Percentiles rank a stretch among this genome's conserved stretches.
These are phyloP conservation scores for Ispidina lecontei DNA, from an alignment of 2,797 vertebrate species.

Conservation along the genomic window DNA sequence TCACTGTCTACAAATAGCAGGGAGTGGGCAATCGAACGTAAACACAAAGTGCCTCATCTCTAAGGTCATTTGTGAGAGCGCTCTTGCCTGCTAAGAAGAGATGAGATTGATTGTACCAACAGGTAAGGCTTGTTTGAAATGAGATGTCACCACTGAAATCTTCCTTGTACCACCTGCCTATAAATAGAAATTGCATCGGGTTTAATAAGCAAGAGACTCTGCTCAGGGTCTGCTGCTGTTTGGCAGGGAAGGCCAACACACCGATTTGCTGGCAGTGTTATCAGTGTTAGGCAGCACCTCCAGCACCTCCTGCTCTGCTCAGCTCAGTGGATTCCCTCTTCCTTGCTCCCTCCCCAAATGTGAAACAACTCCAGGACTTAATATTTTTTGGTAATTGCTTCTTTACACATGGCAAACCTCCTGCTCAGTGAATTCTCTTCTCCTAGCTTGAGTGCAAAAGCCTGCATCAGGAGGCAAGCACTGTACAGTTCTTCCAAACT, in stretches of 20 bases:
- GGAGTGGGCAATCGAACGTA: constrained; percentile 48
- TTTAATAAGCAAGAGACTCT: not conserved
- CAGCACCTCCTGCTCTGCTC: not conserved
- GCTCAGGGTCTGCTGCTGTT: not conserved
- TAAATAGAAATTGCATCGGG: not conserved
- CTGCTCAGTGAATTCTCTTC: not conserved
- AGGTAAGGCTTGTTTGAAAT: constrained; percentile 17
- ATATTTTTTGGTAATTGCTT: not conserved
- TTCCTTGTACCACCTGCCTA: not conserved
- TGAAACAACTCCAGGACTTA: not conserved
- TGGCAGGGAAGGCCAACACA: not conserved
- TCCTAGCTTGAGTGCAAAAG: not conserved
- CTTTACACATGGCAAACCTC: not conserved
- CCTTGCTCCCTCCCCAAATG: not conserved
- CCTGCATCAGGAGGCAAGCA: not conserved
- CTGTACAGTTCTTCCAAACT: not conserved
- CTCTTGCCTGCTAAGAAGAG: constrained; percentile 29
- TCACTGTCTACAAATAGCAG: constrained; percentile 56
- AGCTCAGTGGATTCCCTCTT: not conserved
- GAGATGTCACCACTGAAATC: not conserved
- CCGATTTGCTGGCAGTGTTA: not conserved
- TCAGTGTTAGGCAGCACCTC: not conserved
- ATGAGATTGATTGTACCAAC: constrained; percentile 46
- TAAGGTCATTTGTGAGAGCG: constrained; percentile 52
- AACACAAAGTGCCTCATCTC: constrained; percentile 59